Evolutionary conservation across 1,140 invertebrate genomes (phyloP).

Genomic region (Agraylea sexmaculata): DNA sequence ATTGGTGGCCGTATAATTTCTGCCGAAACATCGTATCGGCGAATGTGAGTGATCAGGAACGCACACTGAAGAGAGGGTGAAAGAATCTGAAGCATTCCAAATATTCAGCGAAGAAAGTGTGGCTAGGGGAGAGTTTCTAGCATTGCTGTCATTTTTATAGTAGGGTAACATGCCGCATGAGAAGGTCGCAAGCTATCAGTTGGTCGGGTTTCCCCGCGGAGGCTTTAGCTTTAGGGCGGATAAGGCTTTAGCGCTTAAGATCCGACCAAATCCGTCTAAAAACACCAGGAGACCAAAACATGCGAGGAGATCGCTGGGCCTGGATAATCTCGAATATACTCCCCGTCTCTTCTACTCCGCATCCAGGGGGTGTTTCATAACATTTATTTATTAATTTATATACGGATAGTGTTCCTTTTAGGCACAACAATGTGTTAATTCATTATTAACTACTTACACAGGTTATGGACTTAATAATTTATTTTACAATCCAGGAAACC

Average conservation of each 20-base stretch:
- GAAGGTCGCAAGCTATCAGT: neutral
- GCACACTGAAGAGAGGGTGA: conserved; percentile 23
- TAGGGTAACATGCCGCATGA: conserved; percentile 24
- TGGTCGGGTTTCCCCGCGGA: neutral
- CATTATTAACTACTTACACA: too few species aligned
- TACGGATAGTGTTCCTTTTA: too few species aligned
- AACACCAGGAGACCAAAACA: conserved; percentile 28
- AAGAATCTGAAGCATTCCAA: conserved; percentile 24
- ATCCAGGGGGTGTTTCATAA: too few species aligned
- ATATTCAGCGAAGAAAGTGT: conserved; percentile 23
- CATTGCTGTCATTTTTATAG: conserved; percentile 39
- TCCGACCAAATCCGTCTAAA: conserved; percentile 34
- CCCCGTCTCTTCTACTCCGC: too few species aligned
- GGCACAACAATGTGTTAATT: too few species aligned
- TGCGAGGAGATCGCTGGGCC: conserved; percentile 14
- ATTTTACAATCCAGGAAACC: too few species aligned
- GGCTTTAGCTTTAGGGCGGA: conserved; percentile 9
- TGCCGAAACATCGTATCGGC: conserved; percentile 26
- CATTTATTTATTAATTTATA: too few species aligned
- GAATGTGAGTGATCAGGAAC: conserved; percentile 34
- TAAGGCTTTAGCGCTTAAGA: conserved; percentile 27
- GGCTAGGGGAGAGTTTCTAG: conserved; percentile 33
- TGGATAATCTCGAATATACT: too few species aligned
- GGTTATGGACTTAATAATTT: too few species aligned
- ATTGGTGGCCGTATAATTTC: too few species aligned